Conservation (phyloP, 92 coral and sea anemone genomes). For the Nematostella vectensis region DNA sequence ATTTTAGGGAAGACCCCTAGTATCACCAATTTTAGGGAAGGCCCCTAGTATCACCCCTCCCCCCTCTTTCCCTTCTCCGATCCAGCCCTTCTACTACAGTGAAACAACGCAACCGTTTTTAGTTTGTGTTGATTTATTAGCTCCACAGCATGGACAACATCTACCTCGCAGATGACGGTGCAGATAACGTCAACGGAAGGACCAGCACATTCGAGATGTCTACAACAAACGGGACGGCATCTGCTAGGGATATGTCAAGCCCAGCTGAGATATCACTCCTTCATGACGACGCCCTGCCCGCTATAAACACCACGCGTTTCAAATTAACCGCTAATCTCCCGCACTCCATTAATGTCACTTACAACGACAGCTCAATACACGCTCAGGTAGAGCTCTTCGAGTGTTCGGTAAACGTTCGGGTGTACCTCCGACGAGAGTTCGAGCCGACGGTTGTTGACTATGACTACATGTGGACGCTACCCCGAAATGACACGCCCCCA, state of each 20-base stretch:
- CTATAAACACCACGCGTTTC: conserved; percentile 10
- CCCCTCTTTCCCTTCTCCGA: no score
- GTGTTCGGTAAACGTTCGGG: conserved; percentile 36
- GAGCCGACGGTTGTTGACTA: conserved; percentile 32
- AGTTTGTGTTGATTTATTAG: no score
- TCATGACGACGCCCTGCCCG: conserved; percentile 17
- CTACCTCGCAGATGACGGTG: conserved; percentile 46
- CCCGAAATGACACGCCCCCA: conserved; percentile 20
- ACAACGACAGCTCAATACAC: conserved; percentile 55
- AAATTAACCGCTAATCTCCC: conserved; percentile 20
- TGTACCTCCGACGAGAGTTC: conserved; percentile 30
- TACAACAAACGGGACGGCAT: background rate
- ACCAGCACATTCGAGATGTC: background rate
- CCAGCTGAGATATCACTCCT: conserved; percentile 52
- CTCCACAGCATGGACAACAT: background rate
- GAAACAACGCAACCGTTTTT: no score
- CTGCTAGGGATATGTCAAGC: conserved; percentile 9
- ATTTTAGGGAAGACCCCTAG: no score
- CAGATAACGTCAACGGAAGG: conserved; percentile 33
- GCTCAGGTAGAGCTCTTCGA: conserved; percentile 50
- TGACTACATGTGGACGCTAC: conserved; percentile 64
- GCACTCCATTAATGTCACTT: conserved; percentile 37
- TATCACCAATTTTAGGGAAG: no score
- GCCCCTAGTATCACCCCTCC: no score
- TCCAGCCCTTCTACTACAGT: no score